These are phyloP conservation scores for Temnopleurus reevesii DNA, from an alignment of 53 echinoderm and acorn worm genomes.

Conservation along the genomic window DNA sequence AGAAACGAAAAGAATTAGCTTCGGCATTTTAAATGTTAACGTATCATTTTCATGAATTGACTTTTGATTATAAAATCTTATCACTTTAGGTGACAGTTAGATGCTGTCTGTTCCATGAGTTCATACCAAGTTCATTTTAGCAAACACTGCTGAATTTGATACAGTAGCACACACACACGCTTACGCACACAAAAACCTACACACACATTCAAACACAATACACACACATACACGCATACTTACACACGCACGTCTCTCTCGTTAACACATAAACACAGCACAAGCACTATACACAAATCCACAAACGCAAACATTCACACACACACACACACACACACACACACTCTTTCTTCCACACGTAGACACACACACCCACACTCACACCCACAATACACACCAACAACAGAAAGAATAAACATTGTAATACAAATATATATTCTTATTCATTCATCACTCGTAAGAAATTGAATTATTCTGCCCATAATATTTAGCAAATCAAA, in stretches of 20 bases:
- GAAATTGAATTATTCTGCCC: no score
- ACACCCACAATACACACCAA: not conserved
- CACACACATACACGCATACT: not conserved
- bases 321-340: not conserved
- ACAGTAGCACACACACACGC: not conserved
- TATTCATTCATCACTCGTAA: no score
- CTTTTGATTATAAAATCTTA: no score
- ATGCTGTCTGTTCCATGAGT: no score
- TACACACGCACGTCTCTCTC: not conserved
- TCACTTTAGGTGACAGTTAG: no score
- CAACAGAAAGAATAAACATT: not conserved
- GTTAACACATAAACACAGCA: not conserved
- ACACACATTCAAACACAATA: not conserved
- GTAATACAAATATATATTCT: no score
- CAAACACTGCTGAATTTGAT: no score
- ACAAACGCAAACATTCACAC: not conserved
- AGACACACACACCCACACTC: not conserved
- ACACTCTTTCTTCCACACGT: not conserved
- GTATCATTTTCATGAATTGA: no score
- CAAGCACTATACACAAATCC: not conserved
- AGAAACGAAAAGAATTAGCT: no score
- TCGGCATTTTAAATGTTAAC: no score
- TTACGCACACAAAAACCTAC: not conserved
- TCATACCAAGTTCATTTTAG: no score
- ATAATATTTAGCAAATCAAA: not conserved